phyloP scores from a whole-genome alignment of 2,888 invertebrate species.

The Nematopogon swammerdamellus region DNA sequence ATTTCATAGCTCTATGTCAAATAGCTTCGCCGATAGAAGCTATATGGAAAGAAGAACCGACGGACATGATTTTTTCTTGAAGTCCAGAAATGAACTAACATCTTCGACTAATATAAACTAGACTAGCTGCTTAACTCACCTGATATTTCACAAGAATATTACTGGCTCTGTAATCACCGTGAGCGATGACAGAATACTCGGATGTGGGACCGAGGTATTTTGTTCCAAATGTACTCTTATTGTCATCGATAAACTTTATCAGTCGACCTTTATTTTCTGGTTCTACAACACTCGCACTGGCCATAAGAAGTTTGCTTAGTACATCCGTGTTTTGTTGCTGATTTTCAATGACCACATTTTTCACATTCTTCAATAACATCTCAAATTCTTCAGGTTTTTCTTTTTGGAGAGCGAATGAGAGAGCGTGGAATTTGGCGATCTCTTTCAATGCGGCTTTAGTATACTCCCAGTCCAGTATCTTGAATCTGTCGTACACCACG shows the following conservation, averaged over 20 bases:
- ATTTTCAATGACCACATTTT: background rate
- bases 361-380: background rate
- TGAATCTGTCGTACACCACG: slow-evolving; percentile 16
- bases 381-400: slow-evolving; percentile 23
- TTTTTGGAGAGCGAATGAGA: slow-evolving; percentile 28
- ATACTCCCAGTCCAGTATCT: slow-evolving; percentile 24
- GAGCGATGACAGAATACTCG: slow-evolving; percentile 15
- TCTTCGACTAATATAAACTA: too few species aligned
- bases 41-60: too few species aligned
- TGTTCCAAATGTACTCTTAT: too few species aligned
- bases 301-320: too few species aligned
- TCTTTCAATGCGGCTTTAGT: slow-evolving; percentile 18
- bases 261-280: too few species aligned
- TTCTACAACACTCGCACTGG: too few species aligned
- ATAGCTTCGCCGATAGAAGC: too few species aligned
- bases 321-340: background rate
- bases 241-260: too few species aligned
- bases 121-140: slow-evolving; percentile 5
- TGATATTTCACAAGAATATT: slow-evolving; percentile 18
- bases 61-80: too few species aligned
- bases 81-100: too few species aligned
- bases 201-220: too few species aligned
- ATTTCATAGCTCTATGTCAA: too few species aligned
- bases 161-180: slow-evolving; percentile 24
- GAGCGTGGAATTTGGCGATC: slow-evolving; percentile 30